These are phyloP conservation scores for Stenodera caucasica DNA, from an alignment of 2,888 invertebrate species.

Conservation along the genomic window DNA sequence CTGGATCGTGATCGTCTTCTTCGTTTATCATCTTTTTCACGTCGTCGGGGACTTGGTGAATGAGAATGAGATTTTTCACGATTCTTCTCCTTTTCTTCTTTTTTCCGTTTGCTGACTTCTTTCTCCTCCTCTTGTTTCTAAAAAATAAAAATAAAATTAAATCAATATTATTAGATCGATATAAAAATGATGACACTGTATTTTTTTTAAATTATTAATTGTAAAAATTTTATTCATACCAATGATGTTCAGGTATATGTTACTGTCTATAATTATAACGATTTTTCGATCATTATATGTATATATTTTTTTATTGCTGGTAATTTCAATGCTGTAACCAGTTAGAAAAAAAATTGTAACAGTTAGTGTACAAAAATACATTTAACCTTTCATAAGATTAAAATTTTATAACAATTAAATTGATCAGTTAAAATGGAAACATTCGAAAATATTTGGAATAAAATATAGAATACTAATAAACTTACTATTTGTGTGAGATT, in stretches of 20 bases:
- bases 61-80: constrained; percentile 46
- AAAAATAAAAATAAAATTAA: constrained; percentile 56
- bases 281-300: constrained; percentile 13
- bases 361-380: constrained; percentile 1
- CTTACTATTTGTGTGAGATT: constrained; percentile 3
- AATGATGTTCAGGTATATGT: constrained; percentile 34
- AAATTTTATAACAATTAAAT: not conserved
- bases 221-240: constrained; percentile 40
- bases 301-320: constrained; percentile 15
- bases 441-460: constrained; percentile 30
- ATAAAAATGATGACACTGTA: not conserved
- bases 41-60: constrained; percentile 52
- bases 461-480: not conserved
- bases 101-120: constrained; percentile 68
- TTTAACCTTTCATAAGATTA: not conserved
- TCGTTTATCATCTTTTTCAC: constrained; percentile 50
- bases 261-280: constrained; percentile 21
- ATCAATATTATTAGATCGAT: not conserved
- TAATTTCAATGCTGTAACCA: constrained; percentile 35
- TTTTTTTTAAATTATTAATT: constrained; percentile 10
- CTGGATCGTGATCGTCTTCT: constrained; percentile 54
- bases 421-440: constrained; percentile 2
- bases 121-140: constrained; percentile 78
- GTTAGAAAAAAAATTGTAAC: constrained; percentile 21
- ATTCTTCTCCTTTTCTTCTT: constrained; percentile 63